Evolutionary conservation across 2,888 invertebrate genomes (phyloP), one percentile per base, ranked within the genome.

Genomic region (Uloborus plumipes): DNA sequence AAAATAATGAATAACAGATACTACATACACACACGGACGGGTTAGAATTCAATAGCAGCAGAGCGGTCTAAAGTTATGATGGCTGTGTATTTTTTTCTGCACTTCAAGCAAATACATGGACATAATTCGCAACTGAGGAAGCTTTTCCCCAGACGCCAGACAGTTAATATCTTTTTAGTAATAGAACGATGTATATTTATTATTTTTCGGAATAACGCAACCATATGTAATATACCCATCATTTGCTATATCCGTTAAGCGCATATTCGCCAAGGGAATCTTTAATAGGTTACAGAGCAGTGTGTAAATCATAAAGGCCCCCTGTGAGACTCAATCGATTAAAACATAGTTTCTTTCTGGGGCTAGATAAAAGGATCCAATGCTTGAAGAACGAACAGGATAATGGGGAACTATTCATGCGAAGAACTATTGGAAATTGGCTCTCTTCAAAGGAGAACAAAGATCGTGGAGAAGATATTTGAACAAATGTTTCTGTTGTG

Each of bases 351-450:
- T 75, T 67, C 66, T 53, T 67, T 59, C 47, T n/a, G 61, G 11
- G 13, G 22, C 18, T 2, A 65, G 15, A 58, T 59, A 20, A 75
- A 61, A 75, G 49, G 26, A 47, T 22, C 26, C 59, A 59, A 61
- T 75, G 55, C 67, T 66, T 67, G 75, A 55, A 61, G 75, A 67
- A 66, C 53, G 59, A 51, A 65, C 18, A 65, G 55, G 58, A 67
- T 67, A 59, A 67, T 67, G 22, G 59, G 16, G 15, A 65, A 47
- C 22, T 39, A 74, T 75, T 67, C 59, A 50, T 14, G 50, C 20
- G 64, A 65, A 53, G 31, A 59, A 75, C 58, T 50, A 75, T 75
- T 75, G 75, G 75, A 75, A 66, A 75, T 59, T 49, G 59, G 67
- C 59, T 67, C 59, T 50, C 18, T 39, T 11, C 22, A 59, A 58